These are phyloP conservation scores for Lasioglossum malachurum DNA, from an alignment of 2,888 invertebrate genomes.

Conservation along the genomic window DNA sequence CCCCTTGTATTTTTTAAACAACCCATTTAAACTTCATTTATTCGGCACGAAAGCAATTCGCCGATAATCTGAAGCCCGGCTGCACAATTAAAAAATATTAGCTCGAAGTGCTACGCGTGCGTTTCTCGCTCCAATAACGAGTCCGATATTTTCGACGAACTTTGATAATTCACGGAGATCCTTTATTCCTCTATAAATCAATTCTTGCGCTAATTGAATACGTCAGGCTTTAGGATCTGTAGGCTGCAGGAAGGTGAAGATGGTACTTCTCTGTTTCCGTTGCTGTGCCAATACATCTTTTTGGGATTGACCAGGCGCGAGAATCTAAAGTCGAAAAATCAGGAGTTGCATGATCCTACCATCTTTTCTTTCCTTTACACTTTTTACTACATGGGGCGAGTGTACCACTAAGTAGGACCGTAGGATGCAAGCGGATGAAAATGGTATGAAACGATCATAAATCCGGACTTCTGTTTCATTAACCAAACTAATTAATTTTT, in stretches of 20 bases:
- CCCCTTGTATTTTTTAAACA: neutral
- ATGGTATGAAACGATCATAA: neutral
- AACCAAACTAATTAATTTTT: neutral
- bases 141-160: neutral
- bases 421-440: neutral
- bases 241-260: neutral
- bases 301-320: neutral
- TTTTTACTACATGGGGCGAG: neutral
- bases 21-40: neutral
- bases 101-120: neutral
- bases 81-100: neutral
- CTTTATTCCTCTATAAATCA: neutral
- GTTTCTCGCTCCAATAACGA: neutral
- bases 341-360: too few relatives aligned
- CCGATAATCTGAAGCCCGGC: neutral
- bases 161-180: neutral
- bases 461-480: conserved; percentile 3
- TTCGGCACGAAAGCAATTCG: neutral
- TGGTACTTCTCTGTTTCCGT: neutral
- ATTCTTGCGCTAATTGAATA: neutral
- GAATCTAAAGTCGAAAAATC: neutral
- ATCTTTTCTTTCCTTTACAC: too few relatives aligned
- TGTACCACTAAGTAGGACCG: neutral
- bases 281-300: neutral
- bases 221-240: neutral